A percentile compares a stretch with the other conserved stretches of the same genome.
Conservation (phyloP, 2,113 vertebrate genomes). For the Hassar affinis region DNA sequence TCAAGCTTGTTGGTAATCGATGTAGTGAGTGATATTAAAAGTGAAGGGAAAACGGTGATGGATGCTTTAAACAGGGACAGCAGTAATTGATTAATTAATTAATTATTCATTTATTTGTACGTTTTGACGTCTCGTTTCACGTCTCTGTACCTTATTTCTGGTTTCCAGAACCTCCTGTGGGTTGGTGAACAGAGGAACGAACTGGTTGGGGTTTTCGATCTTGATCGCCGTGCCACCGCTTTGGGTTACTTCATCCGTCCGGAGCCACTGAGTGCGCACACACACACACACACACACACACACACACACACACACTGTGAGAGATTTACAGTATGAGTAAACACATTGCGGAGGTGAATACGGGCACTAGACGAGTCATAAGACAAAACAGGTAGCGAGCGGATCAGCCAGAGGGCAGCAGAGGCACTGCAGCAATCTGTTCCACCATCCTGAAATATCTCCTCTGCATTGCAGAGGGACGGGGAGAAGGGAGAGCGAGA, state of each 20-base stretch:
- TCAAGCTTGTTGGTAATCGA: no score
- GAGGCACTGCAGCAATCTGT: conserved; percentile 45
- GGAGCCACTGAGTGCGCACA: conserved; percentile 83
- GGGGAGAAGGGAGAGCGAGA: neutral
- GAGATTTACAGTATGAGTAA: neutral
- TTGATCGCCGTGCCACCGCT: conserved; percentile 88
- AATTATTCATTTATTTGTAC: no score
- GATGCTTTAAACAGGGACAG: neutral
- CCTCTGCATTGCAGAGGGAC: conserved; percentile 76
- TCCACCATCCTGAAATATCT: conserved; percentile 44
- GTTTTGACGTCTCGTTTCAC: neutral
- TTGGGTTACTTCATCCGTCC: conserved; percentile 84
- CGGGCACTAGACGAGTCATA: neutral
- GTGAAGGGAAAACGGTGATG: neutral
- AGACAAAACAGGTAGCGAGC: neutral
- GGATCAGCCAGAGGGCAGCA: conserved; percentile 67
- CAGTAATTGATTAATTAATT: no score
- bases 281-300: no score
- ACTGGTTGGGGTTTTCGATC: conserved; percentile 95
- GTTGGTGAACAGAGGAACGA: conserved; percentile 96
- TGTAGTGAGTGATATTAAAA: neutral
- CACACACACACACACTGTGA: no score
- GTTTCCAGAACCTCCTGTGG: conserved; percentile 96
- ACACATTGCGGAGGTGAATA: neutral
- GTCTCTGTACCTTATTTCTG: conserved; percentile 84